These are phyloP conservation scores for Laterallus jamaicensis DNA, from an alignment of 2,113 vertebrate genomes.

Conservation along the genomic window DNA sequence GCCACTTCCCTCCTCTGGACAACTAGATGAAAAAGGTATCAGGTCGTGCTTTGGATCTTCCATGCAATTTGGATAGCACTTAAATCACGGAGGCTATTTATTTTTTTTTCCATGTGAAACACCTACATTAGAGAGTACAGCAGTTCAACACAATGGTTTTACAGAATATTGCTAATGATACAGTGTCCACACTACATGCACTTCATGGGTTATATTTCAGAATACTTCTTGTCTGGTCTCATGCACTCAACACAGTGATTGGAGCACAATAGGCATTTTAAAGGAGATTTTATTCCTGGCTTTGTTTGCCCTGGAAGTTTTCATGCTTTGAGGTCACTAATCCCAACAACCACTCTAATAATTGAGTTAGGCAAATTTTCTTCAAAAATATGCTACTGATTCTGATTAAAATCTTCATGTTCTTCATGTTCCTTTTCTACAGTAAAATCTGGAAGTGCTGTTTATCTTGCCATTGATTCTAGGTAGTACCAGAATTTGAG, in stretches of 20 bases:
- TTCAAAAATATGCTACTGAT: not conserved
- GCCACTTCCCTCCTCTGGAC: not conserved
- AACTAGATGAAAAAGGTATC: not conserved
- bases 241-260: not conserved
- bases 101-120: not conserved
- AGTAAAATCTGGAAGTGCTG: not conserved
- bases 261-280: not conserved
- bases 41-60: not conserved
- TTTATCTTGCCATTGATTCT: not conserved
- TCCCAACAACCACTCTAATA: not conserved
- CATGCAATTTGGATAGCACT: not conserved
- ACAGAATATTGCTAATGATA: not conserved
- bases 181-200: not conserved
- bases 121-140: not conserved
- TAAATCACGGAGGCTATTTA: not conserved
- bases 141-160: not conserved
- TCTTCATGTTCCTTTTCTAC: not conserved
- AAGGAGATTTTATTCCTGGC: not conserved
- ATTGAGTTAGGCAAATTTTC: not conserved
- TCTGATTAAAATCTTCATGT: not conserved
- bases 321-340: not conserved
- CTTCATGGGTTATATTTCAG: not conserved
- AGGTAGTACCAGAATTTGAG: not conserved
- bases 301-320: not conserved
- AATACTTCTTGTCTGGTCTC: not conserved